Conservation (phyloP, 2,888 invertebrate species). For the Erpobdella octoculata region DNA sequence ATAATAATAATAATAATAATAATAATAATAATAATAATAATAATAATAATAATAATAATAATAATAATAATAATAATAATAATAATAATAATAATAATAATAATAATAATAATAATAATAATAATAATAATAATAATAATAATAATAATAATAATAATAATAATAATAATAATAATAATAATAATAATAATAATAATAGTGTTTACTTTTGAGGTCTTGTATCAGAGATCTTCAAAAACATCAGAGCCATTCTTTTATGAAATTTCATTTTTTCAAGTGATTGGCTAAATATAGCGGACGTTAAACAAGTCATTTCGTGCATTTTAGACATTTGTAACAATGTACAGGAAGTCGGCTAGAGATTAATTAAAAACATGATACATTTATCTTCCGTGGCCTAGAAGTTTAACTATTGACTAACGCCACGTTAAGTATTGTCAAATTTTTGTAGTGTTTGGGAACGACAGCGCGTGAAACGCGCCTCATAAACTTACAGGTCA, state of each 20-base stretch:
- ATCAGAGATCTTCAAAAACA: not conserved
- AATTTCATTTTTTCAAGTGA: not conserved
- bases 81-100: not conserved
- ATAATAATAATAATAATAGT: not conserved
- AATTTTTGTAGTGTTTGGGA: no score
- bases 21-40: not conserved
- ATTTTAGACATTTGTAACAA: not conserved
- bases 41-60: not conserved
- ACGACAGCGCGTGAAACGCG: no score
- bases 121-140: not conserved
- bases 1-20: not conserved
- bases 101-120: not conserved
- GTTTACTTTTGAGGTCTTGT: constrained; percentile 12
- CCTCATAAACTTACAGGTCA: no score
- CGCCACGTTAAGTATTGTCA: no score
- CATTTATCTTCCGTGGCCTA: no score
- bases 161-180: not conserved
- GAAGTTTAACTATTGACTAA: no score
- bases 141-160: not conserved
- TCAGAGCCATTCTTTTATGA: not conserved
- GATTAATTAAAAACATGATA: not conserved
- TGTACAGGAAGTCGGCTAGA: not conserved
- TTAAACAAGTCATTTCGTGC: not conserved
- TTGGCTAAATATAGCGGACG: not conserved
- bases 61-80: not conserved